Evolutionary conservation across 2,888 invertebrate genomes (phyloP), one percentile per base, ranked within the genome.

Genomic region (Drosophila atroscutellata): DNA sequence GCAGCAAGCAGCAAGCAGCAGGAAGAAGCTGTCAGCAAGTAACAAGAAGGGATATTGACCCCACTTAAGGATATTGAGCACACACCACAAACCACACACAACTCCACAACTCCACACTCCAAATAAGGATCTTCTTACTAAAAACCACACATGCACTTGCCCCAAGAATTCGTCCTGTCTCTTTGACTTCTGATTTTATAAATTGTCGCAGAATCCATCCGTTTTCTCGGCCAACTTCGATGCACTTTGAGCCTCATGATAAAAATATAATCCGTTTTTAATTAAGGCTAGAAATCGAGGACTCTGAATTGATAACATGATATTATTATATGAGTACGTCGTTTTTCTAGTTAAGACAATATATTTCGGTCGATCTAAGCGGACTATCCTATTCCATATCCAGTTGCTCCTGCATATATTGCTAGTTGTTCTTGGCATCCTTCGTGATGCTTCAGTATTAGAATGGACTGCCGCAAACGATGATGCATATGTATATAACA

Each of bases 1-100:
- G 45, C 65, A 36, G 52, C 42, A 59, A 32, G 45, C 45, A 49
- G 62, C 60, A n/a, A 18, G 51, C 26, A n/a, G 39, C 56, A 69
- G 24, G 62, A 42, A 28, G 71, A 59, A 56, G 32, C 62, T 32
- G 34, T 37, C 34, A 24, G 54, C 24, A 26, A 54, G 24, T 36
- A 54, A 26, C 52, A 26, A 54, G 11, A 37, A 54, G 28, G 51
- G 26, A 54, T 61, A 60, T 72, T 75, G 64, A 63, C 69, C 62
- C 39, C 61, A 50, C 50, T 34, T 50, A 18, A 59, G 3, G 37
- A 32, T 36, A 51, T 39, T 66, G 39, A 30, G 50, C 50, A 28
- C 56, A 68, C 26, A 18, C 54, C 36, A 20, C 47, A 20, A 55
- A 55, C 20, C 20, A 6, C 39, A 6, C 49, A 56, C 24, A 57